Base-by-base conservation (phyloP, 2,888 invertebrate genomes). In the Hipparchia sbordonii region DNA sequence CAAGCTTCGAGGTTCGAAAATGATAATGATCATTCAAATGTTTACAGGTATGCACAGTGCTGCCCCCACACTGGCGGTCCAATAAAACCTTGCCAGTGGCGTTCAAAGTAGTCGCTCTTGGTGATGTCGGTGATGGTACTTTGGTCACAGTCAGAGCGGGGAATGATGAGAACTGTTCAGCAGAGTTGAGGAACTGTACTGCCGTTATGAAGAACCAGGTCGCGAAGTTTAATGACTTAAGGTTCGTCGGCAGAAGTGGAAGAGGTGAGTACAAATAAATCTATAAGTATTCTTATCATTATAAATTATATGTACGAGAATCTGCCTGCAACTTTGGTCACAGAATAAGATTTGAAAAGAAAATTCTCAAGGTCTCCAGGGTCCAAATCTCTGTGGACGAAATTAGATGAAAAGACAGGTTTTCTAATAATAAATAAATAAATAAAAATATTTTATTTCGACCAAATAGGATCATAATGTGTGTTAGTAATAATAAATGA, bases 171-270 rank as follows among this genome's bases (percentile, higher is more conserved):
- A 99, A 99, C 93, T 98, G 96, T 87, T 98, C 97, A 84, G 98
- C 98, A 2, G 99, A 99, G 88, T 94, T 99, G 79, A 94, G 98
- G 82, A 99, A 99, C 93, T 97, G 96, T 82, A 97, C 97, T 13
- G 98, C 99, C 0, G 97, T 98, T 77, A 98, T 99, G 97, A 98
- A 98, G 94, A 98, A 98, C 88, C 98, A 98, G 89, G 98, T 99
- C 79, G 99, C 99, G 70, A 98, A 98, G 94, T 99, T 99, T 92
- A 98, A 98, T 89, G 99, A 99, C 94, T 95, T 99, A 73, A 95
- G 99, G 89, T 99, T 99, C 94, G 98, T 99, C 81, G 99, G 99
- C 66, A 95, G 99, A 82, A 98, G 98, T 87, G 99, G 99, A 70
- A 95, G 99, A 95, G 99, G 99, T 99, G 87, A 96, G 96, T 69